These are phyloP conservation scores for Rhyacichthys aspro DNA, from an alignment of 2,797 vertebrate genomes.

Conservation along the genomic window DNA sequence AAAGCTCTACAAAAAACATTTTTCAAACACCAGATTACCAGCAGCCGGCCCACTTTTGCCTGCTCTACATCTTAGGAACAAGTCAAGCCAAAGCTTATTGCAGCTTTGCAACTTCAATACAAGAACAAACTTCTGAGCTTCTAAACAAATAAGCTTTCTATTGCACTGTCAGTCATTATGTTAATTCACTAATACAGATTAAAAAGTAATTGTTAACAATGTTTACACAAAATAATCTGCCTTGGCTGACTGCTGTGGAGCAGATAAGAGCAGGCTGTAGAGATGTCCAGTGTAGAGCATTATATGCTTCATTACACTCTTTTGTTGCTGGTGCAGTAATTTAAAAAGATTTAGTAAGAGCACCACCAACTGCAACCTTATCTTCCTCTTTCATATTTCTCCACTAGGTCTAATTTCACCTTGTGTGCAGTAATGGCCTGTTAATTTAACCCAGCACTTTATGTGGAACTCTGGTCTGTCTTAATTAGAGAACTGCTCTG, in stretches of 20 bases:
- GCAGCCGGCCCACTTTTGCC: constrained; percentile 29
- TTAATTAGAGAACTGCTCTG: constrained; percentile 26
- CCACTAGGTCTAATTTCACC: constrained; percentile 29
- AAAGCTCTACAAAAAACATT: constrained; percentile 4
- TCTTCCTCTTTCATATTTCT: constrained; percentile 46
- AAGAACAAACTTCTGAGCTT: constrained; percentile 72
- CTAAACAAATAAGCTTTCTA: constrained; percentile 79
- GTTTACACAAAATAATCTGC: constrained; percentile 80
- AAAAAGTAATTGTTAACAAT: constrained; percentile 82
- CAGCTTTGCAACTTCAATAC: constrained; percentile 54
- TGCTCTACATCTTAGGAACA: constrained; percentile 16
- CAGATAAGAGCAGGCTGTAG: constrained; percentile 70
- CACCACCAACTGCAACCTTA: constrained; percentile 52
- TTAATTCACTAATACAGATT: constrained; percentile 83
- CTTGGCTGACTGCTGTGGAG: constrained; percentile 69
- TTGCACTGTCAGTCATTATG: constrained; percentile 82
- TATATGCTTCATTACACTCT: constrained; percentile 74
- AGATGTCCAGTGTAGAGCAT: constrained; percentile 75
- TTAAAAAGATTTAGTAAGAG: constrained; percentile 49
- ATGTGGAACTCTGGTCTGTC: constrained; percentile 22
- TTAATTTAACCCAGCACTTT: constrained; percentile 36
- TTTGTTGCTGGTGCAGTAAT: constrained; percentile 58
- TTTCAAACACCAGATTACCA: constrained; percentile 10
- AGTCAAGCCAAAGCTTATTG: constrained; percentile 30
- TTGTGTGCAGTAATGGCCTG: constrained; percentile 41